Conservation (phyloP, 2,888 invertebrate species). For the Ceratothoa steindachneri region DNA sequence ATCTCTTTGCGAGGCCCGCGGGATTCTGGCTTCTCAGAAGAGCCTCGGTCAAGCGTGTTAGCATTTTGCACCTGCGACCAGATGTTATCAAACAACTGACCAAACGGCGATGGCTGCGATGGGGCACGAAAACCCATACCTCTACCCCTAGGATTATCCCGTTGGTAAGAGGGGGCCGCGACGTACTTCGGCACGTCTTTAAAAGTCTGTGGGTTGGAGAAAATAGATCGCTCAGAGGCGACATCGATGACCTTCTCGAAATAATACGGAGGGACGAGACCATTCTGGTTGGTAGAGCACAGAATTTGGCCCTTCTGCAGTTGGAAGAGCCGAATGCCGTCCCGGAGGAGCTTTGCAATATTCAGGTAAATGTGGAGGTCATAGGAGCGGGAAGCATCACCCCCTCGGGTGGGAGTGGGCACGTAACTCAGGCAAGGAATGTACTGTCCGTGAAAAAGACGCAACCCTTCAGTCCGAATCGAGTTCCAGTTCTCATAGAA, state of each 20-base stretch:
- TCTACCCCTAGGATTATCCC: conserved; percentile 2
- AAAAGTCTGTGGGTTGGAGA: neutral
- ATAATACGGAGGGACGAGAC: conserved; percentile 26
- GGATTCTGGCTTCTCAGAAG: neutral
- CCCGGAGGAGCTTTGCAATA: neutral
- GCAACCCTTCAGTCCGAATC: neutral
- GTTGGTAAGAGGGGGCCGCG: neutral
- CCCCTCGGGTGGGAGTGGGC: neutral
- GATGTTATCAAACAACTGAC: conserved; percentile 24
- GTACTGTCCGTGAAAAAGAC: neutral
- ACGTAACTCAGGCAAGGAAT: neutral
- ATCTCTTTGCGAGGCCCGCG: neutral
- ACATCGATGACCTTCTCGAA: conserved; percentile 37
- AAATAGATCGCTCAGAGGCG: conserved; percentile 20
- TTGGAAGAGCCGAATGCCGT: conserved; percentile 30
- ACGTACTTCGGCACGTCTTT: too few relatives aligned
- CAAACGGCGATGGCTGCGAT: conserved; percentile 12
- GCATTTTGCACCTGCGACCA: conserved; percentile 19
- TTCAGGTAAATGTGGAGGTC: conserved; percentile 22
- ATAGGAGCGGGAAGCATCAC: neutral
- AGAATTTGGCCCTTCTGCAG: conserved; percentile 24
- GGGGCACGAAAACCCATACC: conserved; percentile 1
- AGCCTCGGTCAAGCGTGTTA: neutral
- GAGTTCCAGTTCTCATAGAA: neutral
- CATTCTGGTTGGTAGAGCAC: conserved; percentile 30